Percentiles rank a stretch among this genome's conserved stretches.
Evolutionary conservation across 2,797 vertebrate species (phyloP).

Genomic region (Geotrypetes seraphini): DNA sequence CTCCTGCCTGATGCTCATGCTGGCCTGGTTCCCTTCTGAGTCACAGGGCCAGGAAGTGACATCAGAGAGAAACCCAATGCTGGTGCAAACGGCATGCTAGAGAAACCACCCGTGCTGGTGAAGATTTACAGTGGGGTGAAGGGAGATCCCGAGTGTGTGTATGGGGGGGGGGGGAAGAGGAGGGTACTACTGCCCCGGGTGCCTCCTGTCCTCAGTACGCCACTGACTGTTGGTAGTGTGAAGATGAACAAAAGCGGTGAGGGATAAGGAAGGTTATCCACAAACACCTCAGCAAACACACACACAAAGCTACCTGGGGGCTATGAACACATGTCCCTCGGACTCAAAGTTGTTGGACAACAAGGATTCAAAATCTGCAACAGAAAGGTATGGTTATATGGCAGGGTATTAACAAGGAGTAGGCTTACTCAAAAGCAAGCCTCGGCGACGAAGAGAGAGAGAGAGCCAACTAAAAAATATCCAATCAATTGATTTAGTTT

Average conservation of each 20-base stretch:
- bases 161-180: too few relatives aligned
- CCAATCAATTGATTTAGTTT: constrained; percentile 27
- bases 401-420: constrained; percentile 49
- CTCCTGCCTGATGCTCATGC: too few relatives aligned
- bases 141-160: too few relatives aligned
- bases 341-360: constrained; percentile 99
- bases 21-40: too few relatives aligned
- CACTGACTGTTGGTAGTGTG: constrained; percentile 14
- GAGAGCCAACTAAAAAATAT: constrained; percentile 23
- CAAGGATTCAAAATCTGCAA: constrained; percentile 99
- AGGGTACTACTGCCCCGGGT: too few relatives aligned
- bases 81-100: too few relatives aligned
- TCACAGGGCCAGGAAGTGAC: too few relatives aligned
- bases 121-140: too few relatives aligned
- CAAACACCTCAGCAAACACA: constrained; percentile 64
- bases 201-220: too few relatives aligned
- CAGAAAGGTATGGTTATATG: constrained; percentile 94
- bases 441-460: constrained; percentile 19
- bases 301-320: constrained; percentile 95
- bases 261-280: constrained; percentile 21
- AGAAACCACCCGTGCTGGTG: too few relatives aligned
- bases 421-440: constrained; percentile 34
- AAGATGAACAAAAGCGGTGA: constrained; percentile 18
- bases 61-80: too few relatives aligned
- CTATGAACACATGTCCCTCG: constrained; percentile 99